Conservation (phyloP, 2,888 invertebrate genomes). For the Rhingia rostrata region DNA sequence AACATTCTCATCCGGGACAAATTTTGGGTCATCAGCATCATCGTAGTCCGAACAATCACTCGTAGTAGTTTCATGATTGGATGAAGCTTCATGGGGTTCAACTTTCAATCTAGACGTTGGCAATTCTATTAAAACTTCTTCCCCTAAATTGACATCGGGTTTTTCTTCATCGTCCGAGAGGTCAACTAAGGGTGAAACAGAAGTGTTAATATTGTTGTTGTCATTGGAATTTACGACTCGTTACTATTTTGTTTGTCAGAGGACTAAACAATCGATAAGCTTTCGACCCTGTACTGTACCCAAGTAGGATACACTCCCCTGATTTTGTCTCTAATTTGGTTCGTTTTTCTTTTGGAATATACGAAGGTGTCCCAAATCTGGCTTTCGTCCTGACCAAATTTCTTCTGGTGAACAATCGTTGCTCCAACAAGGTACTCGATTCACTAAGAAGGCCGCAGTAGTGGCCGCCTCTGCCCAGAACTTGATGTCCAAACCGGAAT, state of each 20-base stretch:
- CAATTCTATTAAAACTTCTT: conserved; percentile 26
- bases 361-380: conserved; percentile 51
- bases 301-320: conserved; percentile 55
- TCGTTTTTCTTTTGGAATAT: conserved; percentile 66
- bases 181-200: conserved; percentile 16
- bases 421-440: background rate
- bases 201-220: conserved; percentile 6
- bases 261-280: conserved; percentile 48
- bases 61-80: conserved; percentile 3
- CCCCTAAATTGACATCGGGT: conserved; percentile 26
- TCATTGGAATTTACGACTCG: conserved; percentile 23
- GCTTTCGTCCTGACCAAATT: conserved; percentile 50
- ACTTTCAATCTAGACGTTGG: conserved; percentile 28
- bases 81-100: conserved; percentile 14
- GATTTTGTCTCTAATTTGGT: conserved; percentile 49
- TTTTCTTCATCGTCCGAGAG: conserved; percentile 1
- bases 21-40: conserved; percentile 25
- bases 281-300: conserved; percentile 59
- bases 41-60: conserved; percentile 28
- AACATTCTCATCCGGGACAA: conserved; percentile 29
- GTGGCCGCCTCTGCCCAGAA: conserved; percentile 25
- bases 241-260: conserved; percentile 17
- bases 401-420: conserved; percentile 49
- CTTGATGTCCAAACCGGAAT: conserved; percentile 33
- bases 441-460: conserved; percentile 1